Percentiles rank a stretch among this genome's conserved stretches.
These are phyloP conservation scores for Vimba vimba DNA, from an alignment of 2,113 vertebrate genomes.

Conservation along the genomic window DNA sequence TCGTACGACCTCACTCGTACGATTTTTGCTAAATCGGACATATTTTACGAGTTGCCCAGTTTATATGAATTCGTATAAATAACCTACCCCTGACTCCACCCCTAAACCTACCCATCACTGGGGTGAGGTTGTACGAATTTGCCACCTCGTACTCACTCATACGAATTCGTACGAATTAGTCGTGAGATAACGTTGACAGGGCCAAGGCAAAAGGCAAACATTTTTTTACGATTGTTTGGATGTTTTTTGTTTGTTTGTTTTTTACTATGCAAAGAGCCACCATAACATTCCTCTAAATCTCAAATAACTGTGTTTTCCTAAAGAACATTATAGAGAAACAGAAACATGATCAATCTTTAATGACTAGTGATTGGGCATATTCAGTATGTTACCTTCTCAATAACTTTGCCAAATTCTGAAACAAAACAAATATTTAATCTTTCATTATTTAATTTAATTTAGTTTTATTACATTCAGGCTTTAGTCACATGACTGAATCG, in stretches of 20 bases:
- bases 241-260: neutral
- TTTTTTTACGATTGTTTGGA: neutral
- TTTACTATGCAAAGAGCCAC: neutral
- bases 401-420: neutral
- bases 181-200: neutral
- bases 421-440: slow-evolving; percentile 23
- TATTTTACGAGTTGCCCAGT: no score
- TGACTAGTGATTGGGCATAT: neutral
- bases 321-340: neutral
- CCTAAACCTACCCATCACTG: no score
- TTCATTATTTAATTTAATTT: neutral
- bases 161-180: no score
- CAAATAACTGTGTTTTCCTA: neutral
- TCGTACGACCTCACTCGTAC: no score
- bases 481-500: slow-evolving; percentile 1
- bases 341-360: neutral
- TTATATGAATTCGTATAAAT: no score
- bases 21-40: no score
- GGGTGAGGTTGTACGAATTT: no score
- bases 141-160: no score
- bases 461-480: neutral
- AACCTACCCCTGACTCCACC: no score
- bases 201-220: neutral
- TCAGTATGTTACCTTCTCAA: neutral
- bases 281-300: neutral